Base-by-base conservation (phyloP, 2,113 vertebrate species). In the Microcebus tavaratra region DNA sequence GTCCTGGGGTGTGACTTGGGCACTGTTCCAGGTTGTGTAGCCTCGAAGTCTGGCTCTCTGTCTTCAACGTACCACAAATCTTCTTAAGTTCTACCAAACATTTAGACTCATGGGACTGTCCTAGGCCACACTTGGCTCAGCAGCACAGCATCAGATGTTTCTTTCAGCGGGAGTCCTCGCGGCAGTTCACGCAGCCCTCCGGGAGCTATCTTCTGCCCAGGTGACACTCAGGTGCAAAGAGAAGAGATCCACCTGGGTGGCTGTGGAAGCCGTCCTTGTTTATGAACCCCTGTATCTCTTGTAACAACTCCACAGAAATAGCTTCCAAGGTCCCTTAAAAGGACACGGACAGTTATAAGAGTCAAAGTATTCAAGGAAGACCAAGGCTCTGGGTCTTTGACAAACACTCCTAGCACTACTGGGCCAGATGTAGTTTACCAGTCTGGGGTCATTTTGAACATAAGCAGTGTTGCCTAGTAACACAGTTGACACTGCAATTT, bases 381-480 rank as follows among this genome's bases (percentile, higher is more conserved):
- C 65, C 67, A 36, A 55, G 59, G 29, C 76, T 88, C 50, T 75
- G 57, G 59, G 39, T 78, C 55, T 78, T 97, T 87, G 59, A 68
- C 55, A 75, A 31, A 7, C 61, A 73, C 75, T 86, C 92, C 65
- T n/a, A 48, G 13, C 13, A 83, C 29, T 27, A 92, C 2, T 17
- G 42, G 48, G 82, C 45, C 57, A 94, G 50, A 78, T 90, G 25
- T 67, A 76, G 81, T 67, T 65, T 48, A 67, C 48, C 67, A 78
- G 53, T 39, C 31, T 78, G 61, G 88, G 61, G 50, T 92, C 23
- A 23, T 50, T 95, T 5, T 55, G 34, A 81, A 25, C 23, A n/a
- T 81, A 88, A 92, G 79, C 25, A 55, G 63, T 48, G 88, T 91
- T 96, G 92, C 94, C 68, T 89, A 85, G 87, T 90, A 93, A 94